Base-by-base conservation (phyloP, 2,888 invertebrate species). In the Agonopterix alstromeriana region DNA sequence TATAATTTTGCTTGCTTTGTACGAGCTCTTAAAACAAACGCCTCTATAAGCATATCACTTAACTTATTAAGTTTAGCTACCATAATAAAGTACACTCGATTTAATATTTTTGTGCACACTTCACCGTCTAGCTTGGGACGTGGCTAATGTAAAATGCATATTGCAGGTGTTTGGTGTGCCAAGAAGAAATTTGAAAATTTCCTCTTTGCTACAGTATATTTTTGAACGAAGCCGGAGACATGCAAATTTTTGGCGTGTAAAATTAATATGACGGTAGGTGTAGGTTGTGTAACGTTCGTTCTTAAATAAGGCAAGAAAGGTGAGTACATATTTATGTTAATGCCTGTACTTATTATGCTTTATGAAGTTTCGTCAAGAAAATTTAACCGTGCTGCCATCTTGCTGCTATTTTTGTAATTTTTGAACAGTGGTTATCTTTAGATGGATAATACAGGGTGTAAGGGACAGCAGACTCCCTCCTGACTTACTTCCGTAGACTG, bases 71-170 rank as follows among this genome's bases (percentile, higher is more conserved):
- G 27, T 27, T 27, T 27, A 27, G 27, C 45, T 38, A n/a, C 10
- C 14, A 10, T 45, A 45, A 45, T 46, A 45, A 45, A 42, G 50
- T 43, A 45, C 42, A 35, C 47, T 47, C 47, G 45, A 47, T 50
- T 50, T 50, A 45, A 50, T 51, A 51, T 51, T 51, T 49, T 49
- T 17, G 43, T 45, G 45, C 48, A 47, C 48, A 48, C 43, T 44
- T 48, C 48, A 35, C 42, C 43, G 27, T 38, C 50, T 48, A 53
- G 51, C 56, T 48, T 59, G 56, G 48, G 55, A 57, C 55, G 52
- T 47, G 55, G 55, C 66, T 73, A 58, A 75, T 80, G 73, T 61
- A 78, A 77, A 74, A 81, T 82, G 77, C 77, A 81, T 77, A 72
- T 60, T 77, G 79, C 77, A 74, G 73, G 70, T 70, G 67, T 56